These are phyloP conservation scores for Eupithecia tripunctaria DNA, from an alignment of 2,888 invertebrate genomes.

Conservation along the genomic window DNA sequence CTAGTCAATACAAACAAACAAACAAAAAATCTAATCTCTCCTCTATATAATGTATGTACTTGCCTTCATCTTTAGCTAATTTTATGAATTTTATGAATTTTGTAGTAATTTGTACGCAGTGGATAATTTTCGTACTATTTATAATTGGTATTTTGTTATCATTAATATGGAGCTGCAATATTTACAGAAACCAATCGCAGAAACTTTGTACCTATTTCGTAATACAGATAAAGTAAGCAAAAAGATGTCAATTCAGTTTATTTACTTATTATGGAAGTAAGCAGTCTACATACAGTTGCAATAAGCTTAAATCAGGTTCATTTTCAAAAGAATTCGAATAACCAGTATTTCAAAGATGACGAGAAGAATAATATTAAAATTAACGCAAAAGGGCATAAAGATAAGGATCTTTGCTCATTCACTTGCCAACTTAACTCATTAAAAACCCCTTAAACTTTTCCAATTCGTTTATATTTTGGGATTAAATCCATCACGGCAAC, in stretches of 20 bases:
- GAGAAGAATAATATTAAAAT: neutral
- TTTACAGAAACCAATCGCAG: neutral
- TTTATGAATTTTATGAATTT: neutral
- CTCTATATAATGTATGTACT: too few species aligned
- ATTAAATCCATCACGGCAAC: constrained; percentile 23
- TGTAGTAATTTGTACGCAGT: neutral
- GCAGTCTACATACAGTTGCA: neutral
- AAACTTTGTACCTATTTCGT: neutral
- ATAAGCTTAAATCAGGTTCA: neutral
- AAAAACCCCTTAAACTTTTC: constrained; percentile 21
- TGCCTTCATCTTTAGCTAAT: neutral
- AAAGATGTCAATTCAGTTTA: neutral
- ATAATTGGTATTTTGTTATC: neutral
- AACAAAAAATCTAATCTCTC: too few species aligned
- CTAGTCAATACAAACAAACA: too few species aligned
- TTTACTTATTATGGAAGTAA: neutral
- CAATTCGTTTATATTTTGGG: constrained; percentile 26
- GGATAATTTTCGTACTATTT: neutral
- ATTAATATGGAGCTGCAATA: neutral
- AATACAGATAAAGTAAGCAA: neutral
- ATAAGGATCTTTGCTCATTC: constrained; percentile 22
- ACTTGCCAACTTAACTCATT: constrained; percentile 26
- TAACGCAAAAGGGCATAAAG: constrained; percentile 10
- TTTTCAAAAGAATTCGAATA: neutral
- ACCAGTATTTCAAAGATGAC: neutral